Evolutionary conservation across 2,113 vertebrate genomes (phyloP).

Genomic region (Callaeas wilsoni): DNA sequence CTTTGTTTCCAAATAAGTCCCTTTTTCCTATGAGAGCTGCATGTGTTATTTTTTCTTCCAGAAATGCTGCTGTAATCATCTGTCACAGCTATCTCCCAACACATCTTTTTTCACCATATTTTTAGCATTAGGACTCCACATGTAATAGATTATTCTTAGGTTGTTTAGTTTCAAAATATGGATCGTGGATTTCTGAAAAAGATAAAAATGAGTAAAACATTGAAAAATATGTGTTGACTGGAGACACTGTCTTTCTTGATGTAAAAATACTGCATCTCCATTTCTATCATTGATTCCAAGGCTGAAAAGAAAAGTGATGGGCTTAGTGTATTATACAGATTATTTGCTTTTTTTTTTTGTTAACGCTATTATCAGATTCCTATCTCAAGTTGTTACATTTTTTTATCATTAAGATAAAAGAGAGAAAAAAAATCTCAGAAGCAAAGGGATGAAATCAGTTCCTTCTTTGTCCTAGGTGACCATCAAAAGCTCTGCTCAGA

Average conservation of each 20-base stretch:
- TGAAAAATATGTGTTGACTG: background rate
- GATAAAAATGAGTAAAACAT: background rate
- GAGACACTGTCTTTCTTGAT: background rate
- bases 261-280: background rate
- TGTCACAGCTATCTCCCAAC: background rate
- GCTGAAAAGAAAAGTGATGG: background rate
- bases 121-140: background rate
- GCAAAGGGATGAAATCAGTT: background rate
- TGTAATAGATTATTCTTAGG: background rate
- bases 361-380: background rate
- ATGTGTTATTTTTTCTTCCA: background rate
- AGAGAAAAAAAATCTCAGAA: background rate
- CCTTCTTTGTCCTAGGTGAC: background rate
- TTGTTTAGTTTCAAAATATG: background rate
- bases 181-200: background rate
- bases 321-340: background rate
- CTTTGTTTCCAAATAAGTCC: background rate
- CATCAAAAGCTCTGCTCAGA: background rate
- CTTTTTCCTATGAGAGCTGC: background rate
- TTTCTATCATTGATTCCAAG: background rate
- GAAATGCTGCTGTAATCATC: background rate
- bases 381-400: background rate
- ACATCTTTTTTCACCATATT: background rate
- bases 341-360: background rate
- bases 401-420: background rate